phyloP scores from a whole-genome alignment of 2,797 vertebrate species.

The Epinephelus malabaricus region DNA sequence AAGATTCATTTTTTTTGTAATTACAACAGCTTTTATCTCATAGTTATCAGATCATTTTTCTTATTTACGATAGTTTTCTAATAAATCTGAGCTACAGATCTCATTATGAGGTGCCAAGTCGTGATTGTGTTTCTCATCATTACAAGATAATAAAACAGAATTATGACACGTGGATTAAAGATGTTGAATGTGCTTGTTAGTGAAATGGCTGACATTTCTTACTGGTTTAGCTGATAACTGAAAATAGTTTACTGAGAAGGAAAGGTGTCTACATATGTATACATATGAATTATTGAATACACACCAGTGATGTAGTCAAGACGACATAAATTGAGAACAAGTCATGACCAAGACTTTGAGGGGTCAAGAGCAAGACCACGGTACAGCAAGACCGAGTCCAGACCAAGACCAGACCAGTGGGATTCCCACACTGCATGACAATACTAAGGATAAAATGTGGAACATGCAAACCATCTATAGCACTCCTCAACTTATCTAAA shows the following conservation, averaged over 20 bases:
- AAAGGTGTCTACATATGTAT: no score
- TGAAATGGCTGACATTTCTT: not conserved
- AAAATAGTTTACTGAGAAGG: not conserved
- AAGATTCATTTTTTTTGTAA: not conserved
- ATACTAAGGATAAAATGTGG: no score
- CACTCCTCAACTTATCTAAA: no score
- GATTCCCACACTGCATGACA: no score
- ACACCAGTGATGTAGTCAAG: not conserved
- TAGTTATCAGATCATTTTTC: not conserved
- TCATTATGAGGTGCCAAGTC: not conserved
- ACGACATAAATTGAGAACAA: no score
- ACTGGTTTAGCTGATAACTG: not conserved
- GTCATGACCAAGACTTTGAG: no score
- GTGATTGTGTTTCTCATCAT: slow-evolving; percentile 10
- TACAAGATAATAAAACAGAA: not conserved
- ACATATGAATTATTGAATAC: not conserved
- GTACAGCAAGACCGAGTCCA: no score
- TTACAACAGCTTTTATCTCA: not conserved
- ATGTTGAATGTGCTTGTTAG: not conserved
- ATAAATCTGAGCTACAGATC: not conserved
- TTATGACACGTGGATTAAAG: slow-evolving; percentile 3
- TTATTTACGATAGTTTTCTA: not conserved
- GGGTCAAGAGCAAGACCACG: no score
- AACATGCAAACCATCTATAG: no score
- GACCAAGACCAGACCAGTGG: no score